phyloP scores from a whole-genome alignment of 2,888 invertebrate species.

The Trissolcus brochymenae region DNA sequence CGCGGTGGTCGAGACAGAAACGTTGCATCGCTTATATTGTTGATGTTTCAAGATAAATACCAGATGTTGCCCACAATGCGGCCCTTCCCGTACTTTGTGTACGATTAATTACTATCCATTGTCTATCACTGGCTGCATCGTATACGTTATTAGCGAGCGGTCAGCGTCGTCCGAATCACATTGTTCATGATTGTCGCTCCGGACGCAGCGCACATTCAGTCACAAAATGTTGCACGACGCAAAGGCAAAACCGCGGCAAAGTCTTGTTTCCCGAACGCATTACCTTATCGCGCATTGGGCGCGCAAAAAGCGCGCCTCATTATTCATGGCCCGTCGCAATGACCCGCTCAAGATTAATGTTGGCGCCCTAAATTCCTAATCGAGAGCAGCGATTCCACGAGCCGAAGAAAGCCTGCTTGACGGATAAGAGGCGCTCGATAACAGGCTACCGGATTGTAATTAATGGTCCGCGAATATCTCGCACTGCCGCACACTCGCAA shows the following conservation, averaged over 20 bases:
- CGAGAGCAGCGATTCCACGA: conserved; percentile 20
- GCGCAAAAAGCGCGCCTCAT: conserved; percentile 37
- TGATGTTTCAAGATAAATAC: conserved; percentile 71
- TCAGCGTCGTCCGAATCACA: conserved; percentile 65
- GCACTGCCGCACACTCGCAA: background rate
- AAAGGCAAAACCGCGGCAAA: conserved; percentile 20
- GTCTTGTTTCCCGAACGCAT: conserved; percentile 37
- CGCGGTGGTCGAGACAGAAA: conserved; percentile 41
- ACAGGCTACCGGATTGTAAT: conserved; percentile 4
- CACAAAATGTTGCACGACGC: conserved; percentile 31
- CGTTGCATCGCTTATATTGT: conserved; percentile 63
- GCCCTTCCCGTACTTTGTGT: conserved; percentile 68
- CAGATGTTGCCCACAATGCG: conserved; percentile 68
- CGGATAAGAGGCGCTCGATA: conserved; percentile 17
- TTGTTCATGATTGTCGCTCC: conserved; percentile 67
- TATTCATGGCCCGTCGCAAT: conserved; percentile 39
- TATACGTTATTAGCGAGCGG: conserved; percentile 71
- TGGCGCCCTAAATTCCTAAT: conserved; percentile 46
- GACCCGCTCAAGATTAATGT: conserved; percentile 49
- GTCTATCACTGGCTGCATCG: conserved; percentile 69
- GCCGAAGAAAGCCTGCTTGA: conserved; percentile 7
- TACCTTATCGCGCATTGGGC: conserved; percentile 31
- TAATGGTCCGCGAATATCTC: background rate
- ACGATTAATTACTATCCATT: conserved; percentile 71
- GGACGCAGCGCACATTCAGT: conserved; percentile 22